Conservation (phyloP, 2,113 vertebrate species). For the Felis chaus region DNA sequence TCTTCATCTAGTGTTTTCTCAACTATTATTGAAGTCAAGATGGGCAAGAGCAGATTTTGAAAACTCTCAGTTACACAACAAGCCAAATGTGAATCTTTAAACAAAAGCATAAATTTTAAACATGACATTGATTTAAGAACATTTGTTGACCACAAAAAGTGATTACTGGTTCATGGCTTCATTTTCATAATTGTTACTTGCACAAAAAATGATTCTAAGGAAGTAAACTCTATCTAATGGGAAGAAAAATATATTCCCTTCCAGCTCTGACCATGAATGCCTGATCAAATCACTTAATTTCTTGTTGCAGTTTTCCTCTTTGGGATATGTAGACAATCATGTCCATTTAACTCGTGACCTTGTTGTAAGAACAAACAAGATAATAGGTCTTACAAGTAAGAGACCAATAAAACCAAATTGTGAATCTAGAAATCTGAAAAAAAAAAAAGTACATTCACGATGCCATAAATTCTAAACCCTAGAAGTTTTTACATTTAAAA, state of each 20-base stretch:
- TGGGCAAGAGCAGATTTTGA: constrained; percentile 50
- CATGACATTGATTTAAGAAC: constrained; percentile 15
- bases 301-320: not conserved
- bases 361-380: not conserved
- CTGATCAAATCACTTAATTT: not conserved
- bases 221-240: not conserved
- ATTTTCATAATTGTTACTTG: constrained; percentile 39
- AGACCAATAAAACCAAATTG: not conserved
- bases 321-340: not conserved
- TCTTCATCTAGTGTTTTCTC: constrained; percentile 15
- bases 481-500: not conserved
- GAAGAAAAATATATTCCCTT: not conserved
- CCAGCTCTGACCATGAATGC: not conserved
- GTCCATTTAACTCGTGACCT: not conserved
- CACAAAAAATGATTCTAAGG: not conserved
- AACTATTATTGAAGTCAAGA: constrained; percentile 14
- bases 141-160: constrained; percentile 28
- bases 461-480: not conserved
- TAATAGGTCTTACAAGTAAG: not conserved
- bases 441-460: not conserved
- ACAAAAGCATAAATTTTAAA: constrained; percentile 56
- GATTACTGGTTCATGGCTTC: not conserved
- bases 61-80: constrained; percentile 37
- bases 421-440: not conserved
- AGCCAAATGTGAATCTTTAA: constrained; percentile 46